A percentile compares a stretch with the other conserved stretches of the same genome.
These are phyloP conservation scores for Temnothorax unifasciatus DNA, from an alignment of 2,888 invertebrate species.

Conservation along the genomic window DNA sequence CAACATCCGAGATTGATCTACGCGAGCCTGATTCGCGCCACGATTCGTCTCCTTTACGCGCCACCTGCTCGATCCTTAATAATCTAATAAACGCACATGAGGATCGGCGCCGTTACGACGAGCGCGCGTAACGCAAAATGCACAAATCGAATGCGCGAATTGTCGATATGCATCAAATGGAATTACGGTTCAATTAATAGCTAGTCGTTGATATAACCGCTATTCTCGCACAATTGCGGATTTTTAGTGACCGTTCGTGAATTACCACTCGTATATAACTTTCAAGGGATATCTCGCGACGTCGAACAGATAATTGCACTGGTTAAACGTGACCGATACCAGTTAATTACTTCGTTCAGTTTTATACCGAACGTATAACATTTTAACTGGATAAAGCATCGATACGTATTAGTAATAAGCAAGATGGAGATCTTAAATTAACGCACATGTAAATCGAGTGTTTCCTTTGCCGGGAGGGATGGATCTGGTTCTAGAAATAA, in stretches of 20 bases:
- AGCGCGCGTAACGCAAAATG: conserved; percentile 33
- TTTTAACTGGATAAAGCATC: conserved; percentile 36
- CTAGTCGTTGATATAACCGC: conserved; percentile 60
- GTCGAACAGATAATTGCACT: neutral
- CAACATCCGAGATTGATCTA: conserved; percentile 41
- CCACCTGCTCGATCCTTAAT: conserved; percentile 24
- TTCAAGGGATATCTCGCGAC: conserved; percentile 10
- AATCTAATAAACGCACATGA: conserved; percentile 40
- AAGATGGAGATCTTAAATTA: neutral
- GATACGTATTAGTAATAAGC: neutral
- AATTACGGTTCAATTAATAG: conserved; percentile 69
- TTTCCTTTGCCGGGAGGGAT: neutral
- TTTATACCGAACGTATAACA: neutral
- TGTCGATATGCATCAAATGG: conserved; percentile 45
- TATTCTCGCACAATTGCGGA: conserved; percentile 66
- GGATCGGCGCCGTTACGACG: conserved; percentile 18
- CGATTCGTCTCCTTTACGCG: neutral
- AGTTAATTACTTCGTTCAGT: conserved; percentile 23
- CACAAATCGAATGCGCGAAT: conserved; percentile 38
- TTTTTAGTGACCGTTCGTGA: conserved; percentile 54
- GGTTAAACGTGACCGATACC: conserved; percentile 23
- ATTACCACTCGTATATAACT: conserved; percentile 20
- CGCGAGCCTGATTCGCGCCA: conserved; percentile 16
- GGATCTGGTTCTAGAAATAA: conserved; percentile 21
- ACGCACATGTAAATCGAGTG: neutral